These are phyloP conservation scores for Sebastolobus alascanus DNA, from an alignment of 2,797 vertebrate species.

Conservation along the genomic window DNA sequence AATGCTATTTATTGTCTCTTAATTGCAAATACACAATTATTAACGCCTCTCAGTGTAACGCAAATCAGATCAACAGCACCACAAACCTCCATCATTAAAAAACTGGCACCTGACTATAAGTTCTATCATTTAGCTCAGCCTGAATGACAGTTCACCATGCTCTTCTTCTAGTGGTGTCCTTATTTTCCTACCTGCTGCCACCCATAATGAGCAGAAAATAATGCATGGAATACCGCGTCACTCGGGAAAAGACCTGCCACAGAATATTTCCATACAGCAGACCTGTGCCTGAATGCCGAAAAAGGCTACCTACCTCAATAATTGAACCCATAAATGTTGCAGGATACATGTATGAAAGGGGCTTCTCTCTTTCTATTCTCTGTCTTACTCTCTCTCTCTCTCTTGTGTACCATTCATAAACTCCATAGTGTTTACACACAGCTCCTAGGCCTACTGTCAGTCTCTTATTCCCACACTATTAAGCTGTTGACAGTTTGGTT, in stretches of 20 bases:
- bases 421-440: conserved; percentile 61
- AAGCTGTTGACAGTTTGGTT: conserved; percentile 79
- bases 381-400: conserved; percentile 27
- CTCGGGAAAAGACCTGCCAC: conserved; percentile 30
- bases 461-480: conserved; percentile 77
- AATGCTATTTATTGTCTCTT: not conserved
- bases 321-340: conserved; percentile 53
- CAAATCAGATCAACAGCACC: not conserved
- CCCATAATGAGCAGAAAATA: conserved; percentile 37
- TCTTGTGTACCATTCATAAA: conserved; percentile 50
- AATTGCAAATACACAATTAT: not conserved
- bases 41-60: not conserved
- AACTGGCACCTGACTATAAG: not conserved
- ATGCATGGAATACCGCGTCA: conserved; percentile 2
- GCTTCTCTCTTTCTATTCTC: conserved; percentile 11
- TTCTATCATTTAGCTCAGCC: not conserved
- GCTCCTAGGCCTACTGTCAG: conserved; percentile 63
- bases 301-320: conserved; percentile 9
- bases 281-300: conserved; percentile 14
- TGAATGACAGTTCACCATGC: not conserved
- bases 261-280: conserved; percentile 12
- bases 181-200: conserved; percentile 22
- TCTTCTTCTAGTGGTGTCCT: not conserved
- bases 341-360: conserved; percentile 23
- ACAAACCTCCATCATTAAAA: not conserved